These are phyloP conservation scores for Rhinella marina DNA, from an alignment of 2,797 vertebrate species.

Conservation along the genomic window DNA sequence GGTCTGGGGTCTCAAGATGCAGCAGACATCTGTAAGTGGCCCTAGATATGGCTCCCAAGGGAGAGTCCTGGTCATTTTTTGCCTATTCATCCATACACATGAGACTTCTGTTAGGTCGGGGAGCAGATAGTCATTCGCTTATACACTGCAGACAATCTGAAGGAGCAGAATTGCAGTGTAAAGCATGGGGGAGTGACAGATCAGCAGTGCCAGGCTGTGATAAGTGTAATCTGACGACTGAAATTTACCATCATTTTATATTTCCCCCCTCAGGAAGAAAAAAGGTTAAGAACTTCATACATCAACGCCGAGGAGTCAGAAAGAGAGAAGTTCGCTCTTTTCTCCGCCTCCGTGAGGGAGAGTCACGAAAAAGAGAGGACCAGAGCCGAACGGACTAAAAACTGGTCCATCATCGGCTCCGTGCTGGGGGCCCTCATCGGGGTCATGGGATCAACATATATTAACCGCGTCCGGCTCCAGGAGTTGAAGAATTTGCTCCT, in stretches of 20 bases:
- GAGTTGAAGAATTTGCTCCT: constrained; percentile 89
- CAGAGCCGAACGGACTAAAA: constrained; percentile 93
- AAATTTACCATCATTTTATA: neutral
- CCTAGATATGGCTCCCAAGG: no score
- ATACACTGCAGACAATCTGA: no score
- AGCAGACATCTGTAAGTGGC: no score
- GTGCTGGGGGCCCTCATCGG: constrained; percentile 93
- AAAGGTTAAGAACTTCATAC: constrained; percentile 81
- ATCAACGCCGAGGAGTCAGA: constrained; percentile 83
- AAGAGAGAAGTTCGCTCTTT: constrained; percentile 89
- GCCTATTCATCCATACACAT: no score
- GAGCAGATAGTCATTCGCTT: no score
- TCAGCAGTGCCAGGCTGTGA: neutral
- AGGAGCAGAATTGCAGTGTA: no score
- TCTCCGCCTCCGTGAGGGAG: constrained; percentile 89
- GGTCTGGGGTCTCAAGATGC: no score
- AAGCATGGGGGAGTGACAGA: neutral
- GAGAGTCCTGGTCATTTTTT: no score
- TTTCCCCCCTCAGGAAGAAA: constrained; percentile 85
- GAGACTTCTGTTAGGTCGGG: no score
- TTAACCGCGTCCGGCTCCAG: constrained; percentile 92
- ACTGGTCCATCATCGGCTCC: constrained; percentile 96
- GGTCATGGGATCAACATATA: constrained; percentile 93
- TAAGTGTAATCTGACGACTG: neutral
- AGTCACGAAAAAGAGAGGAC: constrained; percentile 95